Evolutionary conservation across 2,797 vertebrate genomes (phyloP).

Genomic region (Sebastes hubbsi): DNA sequence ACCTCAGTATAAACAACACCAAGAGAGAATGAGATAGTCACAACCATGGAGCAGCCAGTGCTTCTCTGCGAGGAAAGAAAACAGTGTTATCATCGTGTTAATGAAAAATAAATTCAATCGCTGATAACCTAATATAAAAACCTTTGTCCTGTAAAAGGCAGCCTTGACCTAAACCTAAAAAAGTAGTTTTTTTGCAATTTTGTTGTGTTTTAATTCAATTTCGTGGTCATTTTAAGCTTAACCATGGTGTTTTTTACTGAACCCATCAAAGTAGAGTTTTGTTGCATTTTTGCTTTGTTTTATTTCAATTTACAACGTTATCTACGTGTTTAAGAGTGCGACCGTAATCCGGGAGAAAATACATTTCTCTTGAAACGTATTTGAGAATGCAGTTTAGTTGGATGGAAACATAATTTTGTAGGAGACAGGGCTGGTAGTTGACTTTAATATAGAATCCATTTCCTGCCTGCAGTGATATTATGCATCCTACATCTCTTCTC

Average conservation of each 20-base stretch:
- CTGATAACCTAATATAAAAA: slow-evolving; percentile 16
- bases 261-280: too few species aligned
- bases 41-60: slow-evolving; percentile 11
- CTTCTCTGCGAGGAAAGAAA: slow-evolving; percentile 19
- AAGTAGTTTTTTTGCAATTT: background rate
- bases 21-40: slow-evolving; percentile 36
- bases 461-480: background rate
- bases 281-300: background rate
- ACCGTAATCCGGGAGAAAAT: background rate
- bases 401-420: too few species aligned
- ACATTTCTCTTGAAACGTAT: too few species aligned
- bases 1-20: slow-evolving; percentile 64
- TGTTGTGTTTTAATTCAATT: background rate
- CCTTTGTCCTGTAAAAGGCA: background rate
- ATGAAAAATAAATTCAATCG: background rate
- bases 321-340: background rate
- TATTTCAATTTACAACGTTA: background rate
- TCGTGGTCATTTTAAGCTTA: too few species aligned
- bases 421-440: background rate
- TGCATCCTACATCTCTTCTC: background rate
- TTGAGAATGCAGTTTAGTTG: background rate
- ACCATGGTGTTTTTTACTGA: background rate
- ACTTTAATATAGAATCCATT: slow-evolving; percentile 10
- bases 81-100: slow-evolving; percentile 14
- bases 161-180: background rate